Conservation (phyloP, 2,888 invertebrate species). For the Chironomus tentans region DNA sequence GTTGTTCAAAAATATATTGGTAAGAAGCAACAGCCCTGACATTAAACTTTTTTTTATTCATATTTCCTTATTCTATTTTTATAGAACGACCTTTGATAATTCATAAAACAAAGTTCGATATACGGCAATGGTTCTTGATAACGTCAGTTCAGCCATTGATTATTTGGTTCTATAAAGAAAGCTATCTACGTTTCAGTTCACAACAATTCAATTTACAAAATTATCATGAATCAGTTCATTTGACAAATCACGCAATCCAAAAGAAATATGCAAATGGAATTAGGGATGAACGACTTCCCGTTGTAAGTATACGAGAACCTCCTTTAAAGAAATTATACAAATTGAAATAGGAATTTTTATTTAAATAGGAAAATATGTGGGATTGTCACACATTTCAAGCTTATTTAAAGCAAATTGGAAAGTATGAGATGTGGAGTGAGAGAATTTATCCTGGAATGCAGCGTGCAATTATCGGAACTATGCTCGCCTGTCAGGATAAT, state of each 20-base stretch:
- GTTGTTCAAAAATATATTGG: constrained; percentile 95
- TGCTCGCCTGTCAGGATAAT: constrained; percentile 77
- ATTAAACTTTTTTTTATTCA: neutral
- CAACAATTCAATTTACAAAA: constrained; percentile 78
- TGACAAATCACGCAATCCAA: constrained; percentile 90
- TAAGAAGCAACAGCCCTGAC: constrained; percentile 38
- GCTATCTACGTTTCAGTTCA: constrained; percentile 86
- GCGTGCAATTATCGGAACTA: constrained; percentile 62
- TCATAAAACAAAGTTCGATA: constrained; percentile 88
- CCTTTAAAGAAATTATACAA: neutral
- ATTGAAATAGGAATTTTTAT: neutral
- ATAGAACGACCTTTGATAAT: constrained; percentile 80
- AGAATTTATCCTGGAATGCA: constrained; percentile 85
- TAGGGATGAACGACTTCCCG: constrained; percentile 65
- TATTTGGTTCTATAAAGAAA: constrained; percentile 89
- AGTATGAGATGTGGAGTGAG: constrained; percentile 69
- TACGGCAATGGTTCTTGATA: constrained; percentile 90
- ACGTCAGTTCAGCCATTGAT: constrained; percentile 84
- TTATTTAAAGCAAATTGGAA: constrained; percentile 57
- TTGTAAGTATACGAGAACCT: neutral
- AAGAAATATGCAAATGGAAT: constrained; percentile 71
- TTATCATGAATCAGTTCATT: constrained; percentile 85
- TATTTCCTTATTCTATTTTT: constrained; percentile 15
- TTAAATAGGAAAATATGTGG: constrained; percentile 85
- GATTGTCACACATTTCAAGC: constrained; percentile 71